Evolutionary conservation across 2,113 vertebrate genomes (phyloP).

Genomic region (Mastomys coucha): DNA sequence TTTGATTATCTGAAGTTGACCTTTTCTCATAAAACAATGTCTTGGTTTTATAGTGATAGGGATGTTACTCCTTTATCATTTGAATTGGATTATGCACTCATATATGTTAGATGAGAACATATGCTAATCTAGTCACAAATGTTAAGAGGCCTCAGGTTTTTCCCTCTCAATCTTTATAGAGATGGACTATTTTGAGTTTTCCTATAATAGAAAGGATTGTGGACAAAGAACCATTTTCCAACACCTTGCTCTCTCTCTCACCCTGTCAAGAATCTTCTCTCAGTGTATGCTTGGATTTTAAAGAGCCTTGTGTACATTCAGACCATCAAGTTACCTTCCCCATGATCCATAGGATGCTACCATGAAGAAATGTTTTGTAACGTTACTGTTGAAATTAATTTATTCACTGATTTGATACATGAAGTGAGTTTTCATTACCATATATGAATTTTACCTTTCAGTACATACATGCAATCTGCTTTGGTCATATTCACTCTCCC

Average conservation of each 20-base stretch:
- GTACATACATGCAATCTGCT: no score
- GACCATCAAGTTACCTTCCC: neutral
- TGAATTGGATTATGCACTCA: neutral
- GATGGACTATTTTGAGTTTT: neutral
- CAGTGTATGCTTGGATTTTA: neutral
- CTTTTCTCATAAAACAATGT: slow-evolving; percentile 24
- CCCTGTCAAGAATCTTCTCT: neutral
- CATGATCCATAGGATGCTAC: neutral
- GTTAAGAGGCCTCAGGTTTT: neutral
- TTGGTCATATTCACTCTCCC: neutral
- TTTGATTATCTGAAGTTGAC: neutral
- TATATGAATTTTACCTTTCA: neutral
- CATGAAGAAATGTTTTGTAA: neutral
- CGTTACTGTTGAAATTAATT: neutral
- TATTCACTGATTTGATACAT: neutral
- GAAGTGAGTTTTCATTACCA: neutral
- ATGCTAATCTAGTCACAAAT: neutral
- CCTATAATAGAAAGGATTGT: slow-evolving; percentile 11
- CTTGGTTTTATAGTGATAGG: neutral
- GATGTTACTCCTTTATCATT: neutral
- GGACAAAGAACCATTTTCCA: neutral
- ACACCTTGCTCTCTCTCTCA: accelerated
- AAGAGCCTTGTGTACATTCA: neutral
- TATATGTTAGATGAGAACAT: neutral
- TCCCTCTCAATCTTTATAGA: neutral